These are phyloP conservation scores for Pontoporia blainvillei DNA, from an alignment of 2,113 vertebrate species.

Conservation along the genomic window DNA sequence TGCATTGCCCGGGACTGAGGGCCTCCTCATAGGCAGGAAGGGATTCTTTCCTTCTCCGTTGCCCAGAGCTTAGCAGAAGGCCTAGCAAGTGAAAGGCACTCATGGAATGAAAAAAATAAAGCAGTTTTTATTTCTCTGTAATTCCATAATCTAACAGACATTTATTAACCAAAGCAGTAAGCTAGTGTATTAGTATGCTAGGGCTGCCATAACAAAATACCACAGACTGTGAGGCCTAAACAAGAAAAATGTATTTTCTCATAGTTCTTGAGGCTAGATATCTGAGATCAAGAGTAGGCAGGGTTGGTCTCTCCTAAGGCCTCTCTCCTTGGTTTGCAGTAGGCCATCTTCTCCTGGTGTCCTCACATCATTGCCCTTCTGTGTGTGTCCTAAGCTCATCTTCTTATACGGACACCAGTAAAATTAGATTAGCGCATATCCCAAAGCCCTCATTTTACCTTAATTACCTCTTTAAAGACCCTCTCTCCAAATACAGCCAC, in stretches of 20 bases:
- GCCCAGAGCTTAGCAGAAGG: neutral
- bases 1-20: fast-evolving
- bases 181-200: neutral
- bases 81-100: neutral
- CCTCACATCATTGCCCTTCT: neutral
- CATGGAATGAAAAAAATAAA: neutral
- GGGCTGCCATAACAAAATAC: neutral
- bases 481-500: neutral
- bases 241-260: neutral
- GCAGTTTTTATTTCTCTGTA: neutral
- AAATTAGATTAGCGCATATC: neutral
- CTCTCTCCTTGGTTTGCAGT: neutral
- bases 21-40: neutral
- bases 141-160: neutral
- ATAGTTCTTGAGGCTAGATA: neutral
- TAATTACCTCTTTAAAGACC: neutral
- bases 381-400: too few relatives aligned
- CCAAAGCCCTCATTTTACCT: neutral
- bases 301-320: neutral
- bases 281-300: neutral
- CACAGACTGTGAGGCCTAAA: neutral
- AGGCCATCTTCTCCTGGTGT: neutral
- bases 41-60: neutral
- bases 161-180: neutral
- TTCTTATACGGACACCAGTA: neutral